Evolutionary conservation across 2,113 vertebrate species (phyloP), one percentile per base, ranked within the genome.

Genomic region (Boulengeromyrus knoepffleri): DNA sequence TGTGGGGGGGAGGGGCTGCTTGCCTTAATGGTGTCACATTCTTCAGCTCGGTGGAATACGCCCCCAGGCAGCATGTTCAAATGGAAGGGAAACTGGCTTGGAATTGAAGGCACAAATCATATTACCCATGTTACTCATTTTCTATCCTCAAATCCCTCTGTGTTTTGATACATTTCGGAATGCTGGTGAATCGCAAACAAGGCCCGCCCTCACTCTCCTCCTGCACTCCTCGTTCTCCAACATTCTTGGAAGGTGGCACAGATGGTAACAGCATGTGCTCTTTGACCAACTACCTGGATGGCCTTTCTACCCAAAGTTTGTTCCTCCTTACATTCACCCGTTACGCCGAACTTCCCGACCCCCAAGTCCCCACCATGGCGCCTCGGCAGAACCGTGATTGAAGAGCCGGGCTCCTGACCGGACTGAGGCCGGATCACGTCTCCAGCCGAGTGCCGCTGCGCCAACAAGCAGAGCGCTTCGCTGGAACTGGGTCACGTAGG

Each of bases 71-170:
- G 85, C 50, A 53, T 24, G 49, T 66, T 62, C 39, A 88, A 88
- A 88, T 62, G 87, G 42, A 62, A 62, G 53, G 87, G 39, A 88
- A 46, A 88, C 56, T 56, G 52, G 5, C 19, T 88, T 36, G 31
- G 31, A 88, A 58, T 88, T 31, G 50, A 58, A 24, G 39, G 17
- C 24, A 88, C 85, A 87, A 85, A 87, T 87, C 85, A 87, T 52
- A 87, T 87, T 87, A 50, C 85, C 85, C 24, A 87, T 87, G 85
- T 53, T 87, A 87, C 62, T 66, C 85, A 52, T 87, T 87, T 87
- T 36, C n/a, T 53, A 3, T 53, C 85, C 27, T 87, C 85, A 12
- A 87, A 53, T 87, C 47, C n/a, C n/a, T 31, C 85, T 7, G 15
- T 87, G 49, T 56, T 87, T 53, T 87, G 12, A 27, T 87, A 36